Percentiles rank a stretch among this genome's conserved stretches.
phyloP scores from a whole-genome alignment of 2,888 invertebrate genomes.

The Cybosia mesomella region DNA sequence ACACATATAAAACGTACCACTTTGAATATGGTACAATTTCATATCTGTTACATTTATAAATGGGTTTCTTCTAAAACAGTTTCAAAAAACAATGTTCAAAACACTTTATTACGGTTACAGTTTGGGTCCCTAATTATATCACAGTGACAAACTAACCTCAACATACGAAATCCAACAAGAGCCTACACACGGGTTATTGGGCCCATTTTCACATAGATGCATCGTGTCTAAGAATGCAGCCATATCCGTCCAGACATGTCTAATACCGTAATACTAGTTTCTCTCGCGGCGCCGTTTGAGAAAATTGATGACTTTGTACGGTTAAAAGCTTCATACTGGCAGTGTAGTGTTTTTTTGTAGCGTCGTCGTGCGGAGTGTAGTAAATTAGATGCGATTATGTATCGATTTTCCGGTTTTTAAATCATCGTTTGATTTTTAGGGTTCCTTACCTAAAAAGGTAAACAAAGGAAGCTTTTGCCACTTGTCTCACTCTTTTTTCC shows the following conservation, averaged over 20 bases:
- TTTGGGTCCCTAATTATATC: background rate
- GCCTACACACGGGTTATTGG: too few relatives aligned
- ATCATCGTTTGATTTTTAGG: background rate
- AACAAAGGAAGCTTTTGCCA: too few relatives aligned
- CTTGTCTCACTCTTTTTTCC: too few relatives aligned
- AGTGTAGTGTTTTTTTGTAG: background rate
- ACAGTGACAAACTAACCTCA: too few relatives aligned
- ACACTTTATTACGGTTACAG: too few relatives aligned
- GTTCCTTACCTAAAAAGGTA: too few relatives aligned
- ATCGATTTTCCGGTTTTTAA: background rate
- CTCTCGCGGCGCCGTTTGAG: slow-evolving; percentile 51
- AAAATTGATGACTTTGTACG: slow-evolving; percentile 46
- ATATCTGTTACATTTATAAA: too few relatives aligned
- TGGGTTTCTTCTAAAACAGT: too few relatives aligned
- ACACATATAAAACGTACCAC: too few relatives aligned
- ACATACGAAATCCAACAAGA: too few relatives aligned
- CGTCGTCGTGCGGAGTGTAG: background rate
- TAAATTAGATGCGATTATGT: background rate
- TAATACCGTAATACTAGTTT: slow-evolving; percentile 43
- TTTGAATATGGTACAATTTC: too few relatives aligned
- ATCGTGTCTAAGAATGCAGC: slow-evolving; percentile 40
- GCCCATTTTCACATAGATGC: slow-evolving; percentile 19
- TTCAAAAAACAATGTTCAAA: too few relatives aligned
- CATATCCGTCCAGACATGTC: slow-evolving; percentile 42
- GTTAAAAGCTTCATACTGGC: slow-evolving; percentile 6